Base-by-base conservation (phyloP, 2,113 vertebrate species). In the Engraulis encrasicolus region DNA sequence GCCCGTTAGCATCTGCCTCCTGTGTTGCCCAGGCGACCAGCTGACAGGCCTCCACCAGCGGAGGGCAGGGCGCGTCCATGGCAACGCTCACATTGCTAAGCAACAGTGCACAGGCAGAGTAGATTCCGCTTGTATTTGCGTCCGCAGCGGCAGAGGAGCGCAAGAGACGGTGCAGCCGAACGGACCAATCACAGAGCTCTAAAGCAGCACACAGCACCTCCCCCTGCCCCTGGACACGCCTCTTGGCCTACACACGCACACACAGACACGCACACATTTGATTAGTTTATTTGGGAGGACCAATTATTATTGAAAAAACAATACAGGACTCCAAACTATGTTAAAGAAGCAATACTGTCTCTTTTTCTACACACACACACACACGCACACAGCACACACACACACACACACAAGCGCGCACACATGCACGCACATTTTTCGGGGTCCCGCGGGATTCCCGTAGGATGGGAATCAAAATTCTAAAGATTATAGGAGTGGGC, bases 31-130 rank as follows among this genome's bases (percentile, higher is more conserved):
- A 95, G 48, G 94, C 15, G 14, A 96, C 49, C 6, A 97, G 91
- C 83, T 94, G 93, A 86, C 95, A 96, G 66, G 91, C 95, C 82
- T 96, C 95, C 12, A 94, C 86, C 78, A 97, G 78, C 1, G 93
- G 89, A 49, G 93, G 91, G n/a, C 90, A 78, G 78, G 7, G 31
- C 6, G 85, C 84, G 0, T 80, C 74, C 18, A 91, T 34, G 31
- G 87, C 58, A 19, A 1, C 66, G 1, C 92, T 85, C 36, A 93
- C 82, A 45, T 87, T 89, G 81, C 94, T 89, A 83, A 96, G 78
- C 15, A 77, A 66, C 34, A 90, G 90, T 0, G 92, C 93, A 15
- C 96, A 95, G 80, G 89, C 84, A 0, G 19, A 91, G 20, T 96
- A 91, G 48, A 88, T 84, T 0, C 85, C 0, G 20, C 66, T 77